A percentile compares a stretch with the other conserved stretches of the same genome.
phyloP scores from a whole-genome alignment of 2,113 vertebrate genomes.

The Malurus alboscapulatus region DNA sequence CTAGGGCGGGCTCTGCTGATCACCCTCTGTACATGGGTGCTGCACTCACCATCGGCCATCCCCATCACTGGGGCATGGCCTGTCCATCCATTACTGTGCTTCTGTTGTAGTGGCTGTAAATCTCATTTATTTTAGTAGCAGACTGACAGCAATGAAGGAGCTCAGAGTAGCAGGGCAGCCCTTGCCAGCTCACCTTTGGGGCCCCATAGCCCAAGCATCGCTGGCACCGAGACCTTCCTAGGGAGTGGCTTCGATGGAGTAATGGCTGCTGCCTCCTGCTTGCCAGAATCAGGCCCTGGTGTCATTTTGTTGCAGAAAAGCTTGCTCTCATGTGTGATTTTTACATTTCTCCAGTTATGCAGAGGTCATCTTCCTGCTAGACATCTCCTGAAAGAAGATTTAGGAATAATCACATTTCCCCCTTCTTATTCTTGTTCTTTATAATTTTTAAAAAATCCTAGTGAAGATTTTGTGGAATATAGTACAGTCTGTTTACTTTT shows the following conservation, averaged over 20 bases:
- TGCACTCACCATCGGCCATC: rapidly evolving
- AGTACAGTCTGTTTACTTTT: neutral
- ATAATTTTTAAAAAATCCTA: neutral
- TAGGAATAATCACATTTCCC: neutral
- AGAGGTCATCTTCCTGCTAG: neutral
- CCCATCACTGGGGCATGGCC: neutral
- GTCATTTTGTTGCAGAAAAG: neutral
- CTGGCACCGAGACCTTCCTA: neutral
- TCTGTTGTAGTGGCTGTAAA: neutral
- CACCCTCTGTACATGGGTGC: rapidly evolving
- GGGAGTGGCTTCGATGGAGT: rapidly evolving
- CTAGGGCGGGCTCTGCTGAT: rapidly evolving
- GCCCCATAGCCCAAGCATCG: neutral
- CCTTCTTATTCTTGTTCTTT: neutral
- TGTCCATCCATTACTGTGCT: rapidly evolving
- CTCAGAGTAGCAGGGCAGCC: rapidly evolving
- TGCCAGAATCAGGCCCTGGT: neutral
- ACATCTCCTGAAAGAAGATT: neutral
- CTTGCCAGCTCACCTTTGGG: rapidly evolving
- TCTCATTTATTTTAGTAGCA: neutral
- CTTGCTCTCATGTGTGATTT: neutral
- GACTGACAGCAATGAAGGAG: rapidly evolving
- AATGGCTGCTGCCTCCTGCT: neutral
- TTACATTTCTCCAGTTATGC: neutral
- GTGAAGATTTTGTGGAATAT: neutral